Conservation (phyloP, 1,140 invertebrate genomes). For the Pectinophora gossypiella region DNA sequence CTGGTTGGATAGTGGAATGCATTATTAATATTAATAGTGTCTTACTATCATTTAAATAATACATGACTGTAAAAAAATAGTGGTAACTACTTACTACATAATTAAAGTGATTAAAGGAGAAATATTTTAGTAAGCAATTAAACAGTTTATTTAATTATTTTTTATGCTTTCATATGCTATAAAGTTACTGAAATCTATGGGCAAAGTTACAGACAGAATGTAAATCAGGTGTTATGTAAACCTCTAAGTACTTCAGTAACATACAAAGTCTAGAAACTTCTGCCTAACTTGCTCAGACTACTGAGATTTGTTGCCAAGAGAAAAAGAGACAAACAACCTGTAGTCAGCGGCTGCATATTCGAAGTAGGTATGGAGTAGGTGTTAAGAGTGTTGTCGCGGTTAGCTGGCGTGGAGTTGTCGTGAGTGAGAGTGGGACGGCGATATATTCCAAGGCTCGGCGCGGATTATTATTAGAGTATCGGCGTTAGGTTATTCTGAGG, state of each 20-base stretch:
- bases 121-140: too few relatives aligned
- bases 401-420: conserved; percentile 33
- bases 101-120: too few relatives aligned
- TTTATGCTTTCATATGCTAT: too few relatives aligned
- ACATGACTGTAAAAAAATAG: too few relatives aligned
- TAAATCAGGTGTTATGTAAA: conserved; percentile 33
- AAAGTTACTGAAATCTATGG: too few relatives aligned
- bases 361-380: conserved; percentile 51
- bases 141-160: too few relatives aligned
- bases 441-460: conserved; percentile 56
- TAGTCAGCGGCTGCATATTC: conserved; percentile 38
- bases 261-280: conserved; percentile 38
- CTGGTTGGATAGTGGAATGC: too few relatives aligned
- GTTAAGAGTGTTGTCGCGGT: conserved; percentile 46
- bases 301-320: conserved; percentile 40
- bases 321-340: conserved; percentile 56
- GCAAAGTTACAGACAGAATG: conserved; percentile 6
- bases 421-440: conserved; percentile 59
- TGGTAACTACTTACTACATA: too few relatives aligned
- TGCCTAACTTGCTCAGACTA: conserved; percentile 31
- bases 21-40: too few relatives aligned
- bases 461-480: conserved; percentile 74
- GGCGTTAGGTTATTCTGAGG: conserved; percentile 73
- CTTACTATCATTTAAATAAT: too few relatives aligned
- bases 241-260: conserved; percentile 15